Evolutionary conservation across 2,797 vertebrate genomes (phyloP), one percentile per base, ranked within the genome.

Genomic region (Pristis pectinata): DNA sequence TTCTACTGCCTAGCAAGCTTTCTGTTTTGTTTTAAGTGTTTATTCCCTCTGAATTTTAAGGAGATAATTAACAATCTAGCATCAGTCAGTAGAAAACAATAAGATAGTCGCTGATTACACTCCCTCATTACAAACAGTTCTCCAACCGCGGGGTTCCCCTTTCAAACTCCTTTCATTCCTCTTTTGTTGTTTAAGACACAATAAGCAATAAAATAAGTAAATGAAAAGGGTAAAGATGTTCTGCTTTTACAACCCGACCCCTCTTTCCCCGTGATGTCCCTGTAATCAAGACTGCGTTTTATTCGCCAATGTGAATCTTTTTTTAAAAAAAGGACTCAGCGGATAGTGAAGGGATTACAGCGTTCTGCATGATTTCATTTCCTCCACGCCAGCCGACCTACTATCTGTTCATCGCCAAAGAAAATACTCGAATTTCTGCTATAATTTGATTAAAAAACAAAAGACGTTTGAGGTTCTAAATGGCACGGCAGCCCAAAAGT

Each of bases 361-460:
- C 67, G 22, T 72, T 74, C 67, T 93, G 92, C 92, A 74, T 74
- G 92, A 53, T 94, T 94, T 94, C 27, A 94, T 70, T 94, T 30
- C 70, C 70, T 34, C 92, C 67, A 91, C 64, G 92, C 67, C 92
- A 53, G 67, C 37, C 70, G 27, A 53, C 19, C 24, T 49, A 44
- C 70, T 94, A 94, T 74, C 92, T 74, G 67, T 76, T 53, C 92
- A 94, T 41, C n/a, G 59, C 87, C 87, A 91, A 91, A 91, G n/a
- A 91, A 91, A 91, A 91, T 67, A 91, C 87, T 76, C 92, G 44
- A 94, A 94, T 94, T 94, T 74, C 92, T 76, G 41, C 70, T 53
- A 17, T 94, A 74, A 74, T 72, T 74, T 94, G 67, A 94, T 94
- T 94, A 93, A 72, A 72, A 93, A 93, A 93, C 92, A 93, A 93